Base-by-base conservation (phyloP, 1,140 invertebrate species). In the Sitophilus oryzae region DNA sequence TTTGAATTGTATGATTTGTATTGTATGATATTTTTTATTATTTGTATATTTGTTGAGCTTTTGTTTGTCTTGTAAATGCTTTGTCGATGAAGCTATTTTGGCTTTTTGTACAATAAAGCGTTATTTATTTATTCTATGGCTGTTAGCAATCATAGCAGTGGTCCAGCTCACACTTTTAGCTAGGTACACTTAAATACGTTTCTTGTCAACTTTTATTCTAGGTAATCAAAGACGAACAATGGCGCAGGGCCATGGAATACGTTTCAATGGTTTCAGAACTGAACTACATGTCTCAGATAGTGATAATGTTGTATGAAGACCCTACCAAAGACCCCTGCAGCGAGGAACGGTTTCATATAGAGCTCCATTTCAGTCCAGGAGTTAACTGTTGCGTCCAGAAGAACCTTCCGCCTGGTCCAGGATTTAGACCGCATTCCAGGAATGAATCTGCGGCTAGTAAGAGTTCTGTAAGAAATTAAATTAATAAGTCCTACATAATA, bases 261-360 rank as follows among this genome's bases (percentile, higher is more conserved):
- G 86, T 99, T 1, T 92, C 89, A 41, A 92, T 93, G 79, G 93
- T 98, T 1, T 92, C 94, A 0, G 97, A 99, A 73, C 79, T 99
- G 1, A 99, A 99, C 76, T 99, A 99, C 72, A 94, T 99, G 89
- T 96, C 96, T 0, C 96, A 99, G 75, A 91, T 98, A 44, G 94
- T 98, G 0, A 91, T 99, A 3, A 98, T 98, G 94, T 74, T 98
- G n/a, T 98, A 98, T 70, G 96, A 99, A 76, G 95, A 99, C 76
- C 93, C 93, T 3, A 96, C 91, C 0, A 97, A 98, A 73, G 92
- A 93, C 74, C 88, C 88, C 0, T 82, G 77, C 34, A 91, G 89
- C 10, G 89, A 94, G 66, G 89, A 92, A 73, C 80, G 90, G 57
- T 98, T 97, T 70, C 95, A 98, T 70, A 91, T 98, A 34, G 95